Evolutionary conservation across 2,888 invertebrate species (phyloP).

Genomic region (Chaitophorus viminalis): DNA sequence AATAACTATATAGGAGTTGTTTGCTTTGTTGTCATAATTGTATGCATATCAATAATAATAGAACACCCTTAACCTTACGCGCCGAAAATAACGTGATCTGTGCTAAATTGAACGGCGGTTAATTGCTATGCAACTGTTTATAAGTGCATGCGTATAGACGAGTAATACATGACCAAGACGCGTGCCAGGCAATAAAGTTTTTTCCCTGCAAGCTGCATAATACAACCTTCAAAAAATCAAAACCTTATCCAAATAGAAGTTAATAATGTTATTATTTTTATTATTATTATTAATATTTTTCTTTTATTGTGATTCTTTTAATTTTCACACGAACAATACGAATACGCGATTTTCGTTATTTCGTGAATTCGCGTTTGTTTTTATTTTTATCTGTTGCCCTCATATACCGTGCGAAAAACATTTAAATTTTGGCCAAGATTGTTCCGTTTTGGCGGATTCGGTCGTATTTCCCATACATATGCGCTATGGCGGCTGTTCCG

Average conservation of each 20-base stretch:
- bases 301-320: neutral
- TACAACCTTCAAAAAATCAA: conserved; percentile 38
- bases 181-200: conserved; percentile 37
- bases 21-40: neutral
- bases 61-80: conserved; percentile 54
- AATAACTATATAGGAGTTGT: neutral
- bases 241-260: conserved; percentile 45
- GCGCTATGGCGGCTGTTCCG: conserved; percentile 1
- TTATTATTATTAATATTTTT: neutral
- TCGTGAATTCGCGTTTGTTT: neutral
- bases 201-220: neutral
- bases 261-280: neutral
- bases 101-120: conserved; percentile 30
- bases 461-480: neutral
- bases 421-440: conserved; percentile 42
- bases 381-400: neutral
- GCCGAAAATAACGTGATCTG: conserved; percentile 47
- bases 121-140: conserved; percentile 30
- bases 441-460: conserved; percentile 44
- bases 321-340: neutral
- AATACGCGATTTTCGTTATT: neutral
- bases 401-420: neutral
- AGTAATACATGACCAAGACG: conserved; percentile 15
- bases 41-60: conserved; percentile 32
- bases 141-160: neutral